These are phyloP conservation scores for Hemicrepidius hirtus DNA, from an alignment of 2,888 invertebrate species.

Conservation along the genomic window DNA sequence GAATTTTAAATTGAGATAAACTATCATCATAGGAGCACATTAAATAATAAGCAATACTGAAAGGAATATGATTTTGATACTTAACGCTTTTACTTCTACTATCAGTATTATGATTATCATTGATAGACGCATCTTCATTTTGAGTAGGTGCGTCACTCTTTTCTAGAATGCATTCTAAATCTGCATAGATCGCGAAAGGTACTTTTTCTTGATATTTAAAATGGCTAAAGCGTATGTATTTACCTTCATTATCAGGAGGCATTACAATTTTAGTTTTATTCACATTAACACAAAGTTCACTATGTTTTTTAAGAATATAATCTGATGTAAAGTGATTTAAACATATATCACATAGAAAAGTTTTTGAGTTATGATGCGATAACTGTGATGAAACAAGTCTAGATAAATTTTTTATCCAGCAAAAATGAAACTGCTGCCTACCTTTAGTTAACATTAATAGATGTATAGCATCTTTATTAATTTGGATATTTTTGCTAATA, in stretches of 20 bases:
- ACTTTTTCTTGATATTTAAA: constrained; percentile 39
- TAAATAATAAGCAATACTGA: constrained; percentile 47
- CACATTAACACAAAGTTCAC: no score
- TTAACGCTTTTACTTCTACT: background rate
- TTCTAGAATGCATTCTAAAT: constrained; percentile 48
- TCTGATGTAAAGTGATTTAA: no score
- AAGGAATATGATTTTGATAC: constrained; percentile 38
- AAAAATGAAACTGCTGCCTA: background rate
- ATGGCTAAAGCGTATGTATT: constrained; percentile 26
- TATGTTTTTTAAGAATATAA: no score
- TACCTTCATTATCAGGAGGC: background rate
- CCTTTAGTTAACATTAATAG: background rate
- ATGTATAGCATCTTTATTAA: no score
- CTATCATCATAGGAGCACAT: constrained; percentile 42
- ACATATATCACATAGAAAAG: constrained; percentile 42
- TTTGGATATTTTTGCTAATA: background rate
- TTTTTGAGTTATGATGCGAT: no score
- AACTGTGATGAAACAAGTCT: no score
- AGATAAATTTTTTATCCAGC: no score
- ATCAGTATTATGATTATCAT: no score
- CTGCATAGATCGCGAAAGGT: constrained; percentile 46
- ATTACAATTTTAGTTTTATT: no score
- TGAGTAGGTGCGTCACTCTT: no score
- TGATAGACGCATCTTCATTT: no score
- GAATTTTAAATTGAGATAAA: background rate